These are phyloP conservation scores for Harlomillsia oculata DNA, from an alignment of 1,140 invertebrate genomes.

Conservation along the genomic window DNA sequence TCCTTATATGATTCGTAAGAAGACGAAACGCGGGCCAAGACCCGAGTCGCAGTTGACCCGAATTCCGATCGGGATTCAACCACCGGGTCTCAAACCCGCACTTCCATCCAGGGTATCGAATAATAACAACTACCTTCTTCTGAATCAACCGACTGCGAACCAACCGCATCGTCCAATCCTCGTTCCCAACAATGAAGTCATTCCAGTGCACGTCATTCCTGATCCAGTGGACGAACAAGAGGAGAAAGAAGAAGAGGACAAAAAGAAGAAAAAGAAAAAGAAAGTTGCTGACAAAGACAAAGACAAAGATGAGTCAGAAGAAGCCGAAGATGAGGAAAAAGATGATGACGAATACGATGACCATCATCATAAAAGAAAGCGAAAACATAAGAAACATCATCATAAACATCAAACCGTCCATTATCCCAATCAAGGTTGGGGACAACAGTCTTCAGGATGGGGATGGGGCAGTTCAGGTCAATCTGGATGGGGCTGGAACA, in stretches of 20 bases:
- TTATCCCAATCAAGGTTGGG: no score
- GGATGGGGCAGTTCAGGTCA: no score
- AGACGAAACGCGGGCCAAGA: constrained; percentile 19
- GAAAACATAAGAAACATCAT: no score
- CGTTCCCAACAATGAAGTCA: no score
- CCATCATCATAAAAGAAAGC: no score
- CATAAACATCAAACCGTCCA: no score
- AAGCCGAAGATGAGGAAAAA: constrained; percentile 14
- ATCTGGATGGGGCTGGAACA: no score
- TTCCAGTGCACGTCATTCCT: background rate
- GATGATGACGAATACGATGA: no score
- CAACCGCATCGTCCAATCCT: background rate
- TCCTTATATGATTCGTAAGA: constrained; percentile 18
- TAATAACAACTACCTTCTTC: constrained; percentile 18
- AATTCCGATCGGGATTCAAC: background rate
- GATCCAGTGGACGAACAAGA: background rate
- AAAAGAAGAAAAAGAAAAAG: background rate
- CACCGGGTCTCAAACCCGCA: constrained; percentile 18
- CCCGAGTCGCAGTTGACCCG: constrained; percentile 7
- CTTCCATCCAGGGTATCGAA: constrained; percentile 9
- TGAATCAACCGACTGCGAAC: background rate
- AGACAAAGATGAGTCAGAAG: background rate
- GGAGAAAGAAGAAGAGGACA: background rate
- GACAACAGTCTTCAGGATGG: no score
- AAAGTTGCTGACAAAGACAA: background rate